phyloP scores from a whole-genome alignment of 2,113 vertebrate genomes.

The Morphnarchus princeps region DNA sequence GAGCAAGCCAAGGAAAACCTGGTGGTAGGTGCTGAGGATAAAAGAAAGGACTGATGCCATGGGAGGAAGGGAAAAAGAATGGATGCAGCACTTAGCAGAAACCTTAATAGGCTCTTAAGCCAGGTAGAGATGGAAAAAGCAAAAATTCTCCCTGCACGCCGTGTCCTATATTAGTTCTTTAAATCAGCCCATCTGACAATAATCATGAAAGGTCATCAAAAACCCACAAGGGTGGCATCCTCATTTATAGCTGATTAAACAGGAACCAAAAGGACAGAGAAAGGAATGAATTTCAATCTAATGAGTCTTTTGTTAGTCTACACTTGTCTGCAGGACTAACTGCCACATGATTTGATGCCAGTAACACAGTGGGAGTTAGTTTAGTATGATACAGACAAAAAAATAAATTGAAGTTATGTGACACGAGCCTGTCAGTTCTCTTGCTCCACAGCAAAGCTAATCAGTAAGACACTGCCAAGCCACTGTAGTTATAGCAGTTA shows the following conservation, averaged over 20 bases:
- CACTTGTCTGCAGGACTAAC: not conserved
- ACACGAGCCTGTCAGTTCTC: not conserved
- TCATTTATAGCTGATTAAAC: slow-evolving; percentile 3
- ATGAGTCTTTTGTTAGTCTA: not conserved
- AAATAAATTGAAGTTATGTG: not conserved
- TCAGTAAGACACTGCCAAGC: not conserved
- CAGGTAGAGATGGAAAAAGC: not conserved
- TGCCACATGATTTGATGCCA: not conserved
- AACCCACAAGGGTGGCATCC: not conserved
- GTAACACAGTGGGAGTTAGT: not conserved
- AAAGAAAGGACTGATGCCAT: not conserved
- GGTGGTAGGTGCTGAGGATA: slow-evolving; percentile 69
- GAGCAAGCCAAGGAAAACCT: slow-evolving; percentile 68
- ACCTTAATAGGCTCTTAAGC: not conserved
- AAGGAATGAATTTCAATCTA: not conserved
- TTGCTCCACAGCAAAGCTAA: not conserved
- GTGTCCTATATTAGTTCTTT: not conserved
- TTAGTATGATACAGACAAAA: not conserved
- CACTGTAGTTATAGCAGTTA: not conserved
- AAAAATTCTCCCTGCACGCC: not conserved
- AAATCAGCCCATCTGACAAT: not conserved
- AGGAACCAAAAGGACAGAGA: not conserved
- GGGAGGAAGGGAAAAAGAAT: not conserved
- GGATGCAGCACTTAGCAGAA: not conserved
- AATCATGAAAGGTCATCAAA: not conserved